Base-by-base conservation (phyloP, 2,888 invertebrate species). In the Drosophila niveifrons region DNA sequence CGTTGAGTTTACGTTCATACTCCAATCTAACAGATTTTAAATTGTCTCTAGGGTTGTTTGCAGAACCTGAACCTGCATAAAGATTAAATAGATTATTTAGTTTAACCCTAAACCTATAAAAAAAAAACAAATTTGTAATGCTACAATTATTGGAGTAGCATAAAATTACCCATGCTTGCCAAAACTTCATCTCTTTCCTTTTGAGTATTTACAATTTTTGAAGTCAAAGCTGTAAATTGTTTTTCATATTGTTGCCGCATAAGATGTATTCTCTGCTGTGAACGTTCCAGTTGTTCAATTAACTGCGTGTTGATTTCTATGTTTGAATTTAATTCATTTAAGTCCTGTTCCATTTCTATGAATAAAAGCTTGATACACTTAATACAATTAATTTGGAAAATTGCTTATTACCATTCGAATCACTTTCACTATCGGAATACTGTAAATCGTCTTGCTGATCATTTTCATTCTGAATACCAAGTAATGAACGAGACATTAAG, bases 261-360 rank as follows among this genome's bases (percentile, higher is more conserved):
- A 0, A 96, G 95, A 56, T 97, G 95, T 90, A 99, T 94, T 51
- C 98, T 94, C 58, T 96, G 94, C 91, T 99, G 98, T 0, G 97
- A 97, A 64, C 96, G 93, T 91, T 99, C 99, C 76, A 99, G 92
- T 89, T 99, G 98, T 88, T 98, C 98, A 73, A 99, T 98, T 47
- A 99, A 93, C 63, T 97, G 96, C 80, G 98, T 97, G 91, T 99
- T 99, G 61, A 98, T 96, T 90, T 97, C 97, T 77, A 99, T 99
- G 92, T 99, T 98, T 50, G 96, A 96, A 63, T 97, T 98, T 13
- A 99, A 93, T 9, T 96, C 96, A 11, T 97, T 96, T 67, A 99
- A 93, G 91, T 98, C 97, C 31, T 96, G 96, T 78, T 96, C 94
- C 41, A 95, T 94, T 46, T 93, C 94, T 68, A 94, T 93, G 61